phyloP scores from a whole-genome alignment of 2,797 vertebrate genomes.

The Crenichthys baileyi region DNA sequence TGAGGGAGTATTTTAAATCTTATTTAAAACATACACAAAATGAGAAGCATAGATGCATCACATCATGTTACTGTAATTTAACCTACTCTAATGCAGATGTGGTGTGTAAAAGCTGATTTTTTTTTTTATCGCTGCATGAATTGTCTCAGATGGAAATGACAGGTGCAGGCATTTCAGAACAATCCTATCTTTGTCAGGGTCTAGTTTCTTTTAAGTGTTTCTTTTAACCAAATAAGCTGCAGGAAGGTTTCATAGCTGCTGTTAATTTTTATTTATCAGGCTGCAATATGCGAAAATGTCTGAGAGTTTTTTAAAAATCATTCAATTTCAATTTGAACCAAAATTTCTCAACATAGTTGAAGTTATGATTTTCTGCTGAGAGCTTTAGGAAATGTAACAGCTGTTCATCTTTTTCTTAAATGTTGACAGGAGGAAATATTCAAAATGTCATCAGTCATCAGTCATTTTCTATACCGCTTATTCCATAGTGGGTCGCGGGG shows the following conservation, averaged over 20 bases:
- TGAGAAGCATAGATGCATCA: background rate
- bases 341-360: background rate
- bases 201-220: background rate
- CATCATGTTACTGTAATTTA: background rate
- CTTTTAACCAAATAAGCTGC: background rate
- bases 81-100: background rate
- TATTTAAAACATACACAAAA: conserved; percentile 13
- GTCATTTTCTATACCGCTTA: no score
- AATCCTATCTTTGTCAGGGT: background rate
- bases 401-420: conserved; percentile 20
- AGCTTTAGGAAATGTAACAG: conserved; percentile 23
- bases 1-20: conserved; percentile 10
- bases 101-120: background rate
- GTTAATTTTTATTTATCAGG: background rate
- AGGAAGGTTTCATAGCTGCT: background rate
- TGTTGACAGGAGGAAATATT: background rate
- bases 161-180: background rate
- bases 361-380: conserved; percentile 14
- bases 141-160: background rate
- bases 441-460: no score
- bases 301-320: background rate
- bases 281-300: no score
- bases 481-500: no score
- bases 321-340: background rate
- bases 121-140: background rate